These are phyloP conservation scores for Drosophila trichaetosa DNA, from an alignment of 2,888 invertebrate species.

Conservation along the genomic window DNA sequence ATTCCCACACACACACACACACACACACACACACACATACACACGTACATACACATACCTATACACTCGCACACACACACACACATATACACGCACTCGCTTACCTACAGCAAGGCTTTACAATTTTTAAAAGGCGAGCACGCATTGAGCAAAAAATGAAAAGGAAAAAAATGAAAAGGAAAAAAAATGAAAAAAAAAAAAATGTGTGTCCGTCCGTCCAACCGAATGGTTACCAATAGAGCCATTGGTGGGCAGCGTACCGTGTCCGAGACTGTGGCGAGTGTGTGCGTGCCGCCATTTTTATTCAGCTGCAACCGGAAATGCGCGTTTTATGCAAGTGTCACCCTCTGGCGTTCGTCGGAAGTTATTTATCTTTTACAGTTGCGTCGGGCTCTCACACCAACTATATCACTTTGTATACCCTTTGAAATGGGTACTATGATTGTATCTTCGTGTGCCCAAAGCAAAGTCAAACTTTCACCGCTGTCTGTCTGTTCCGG, in stretches of 20 bases:
- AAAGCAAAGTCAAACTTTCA: background rate
- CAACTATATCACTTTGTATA: background rate
- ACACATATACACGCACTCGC: background rate
- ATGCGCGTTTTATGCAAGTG: constrained; percentile 65
- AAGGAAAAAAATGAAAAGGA: background rate
- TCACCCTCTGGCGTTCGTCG: constrained; percentile 52
- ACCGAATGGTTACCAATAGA: constrained; percentile 37
- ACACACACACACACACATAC: background rate
- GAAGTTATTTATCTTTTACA: constrained; percentile 67
- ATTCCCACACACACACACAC: background rate
- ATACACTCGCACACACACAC: background rate
- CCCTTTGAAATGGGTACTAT: constrained; percentile 1
- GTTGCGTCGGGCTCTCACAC: constrained; percentile 3
- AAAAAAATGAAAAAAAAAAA: constrained; percentile 6
- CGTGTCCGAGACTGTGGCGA: constrained; percentile 27
- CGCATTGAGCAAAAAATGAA: constrained; percentile 2
- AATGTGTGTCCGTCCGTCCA: background rate
- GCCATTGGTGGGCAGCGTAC: constrained; percentile 37
- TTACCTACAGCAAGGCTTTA: constrained; percentile 3
- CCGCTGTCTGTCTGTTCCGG: background rate
- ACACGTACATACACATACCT: background rate
- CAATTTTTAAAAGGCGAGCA: constrained; percentile 23
- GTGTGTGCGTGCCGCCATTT: constrained; percentile 53
- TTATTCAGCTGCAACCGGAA: constrained; percentile 52
- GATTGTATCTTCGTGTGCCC: background rate